Percentiles rank a stretch among this genome's conserved stretches.
Evolutionary conservation across 1,140 invertebrate species (phyloP).

Genomic region (Scaptomyza hsui): DNA sequence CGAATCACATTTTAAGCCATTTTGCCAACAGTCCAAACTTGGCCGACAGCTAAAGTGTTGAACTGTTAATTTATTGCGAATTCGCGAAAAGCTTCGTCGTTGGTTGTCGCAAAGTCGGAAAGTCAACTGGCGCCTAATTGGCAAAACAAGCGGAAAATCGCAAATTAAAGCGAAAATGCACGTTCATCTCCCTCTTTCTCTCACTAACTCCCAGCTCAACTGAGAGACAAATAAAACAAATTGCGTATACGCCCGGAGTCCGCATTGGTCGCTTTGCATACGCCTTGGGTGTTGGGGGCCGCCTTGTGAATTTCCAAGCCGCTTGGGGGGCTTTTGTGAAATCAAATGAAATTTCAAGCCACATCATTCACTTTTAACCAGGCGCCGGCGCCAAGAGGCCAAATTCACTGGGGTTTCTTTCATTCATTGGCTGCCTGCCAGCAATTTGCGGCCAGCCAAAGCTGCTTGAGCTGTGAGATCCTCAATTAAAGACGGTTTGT

Average conservation of each 20-base stretch:
- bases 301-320: constrained; percentile 55
- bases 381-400: constrained; percentile 1
- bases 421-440: constrained; percentile 17
- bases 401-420: neutral
- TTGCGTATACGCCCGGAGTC: constrained; percentile 68
- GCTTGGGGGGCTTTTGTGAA: constrained; percentile 36
- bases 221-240: constrained; percentile 65
- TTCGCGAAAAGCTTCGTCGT: constrained; percentile 11
- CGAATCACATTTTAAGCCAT: constrained; percentile 30
- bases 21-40: neutral
- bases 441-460: constrained; percentile 5
- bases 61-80: constrained; percentile 61
- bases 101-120: constrained; percentile 59
- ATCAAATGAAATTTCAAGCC: constrained; percentile 47
- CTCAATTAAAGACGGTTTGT: constrained; percentile 41
- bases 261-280: constrained; percentile 34
- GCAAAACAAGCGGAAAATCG: constrained; percentile 79
- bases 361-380: constrained; percentile 28
- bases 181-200: constrained; percentile 6
- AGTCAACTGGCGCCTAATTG: constrained; percentile 81
- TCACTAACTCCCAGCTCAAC: neutral
- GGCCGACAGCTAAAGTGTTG: constrained; percentile 8
- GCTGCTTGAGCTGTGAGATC: neutral
- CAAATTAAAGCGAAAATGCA: constrained; percentile 70
- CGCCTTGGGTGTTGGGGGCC: neutral